These are phyloP conservation scores for Dryobotodes eremita DNA, from an alignment of 2,888 invertebrate genomes.

Conservation along the genomic window DNA sequence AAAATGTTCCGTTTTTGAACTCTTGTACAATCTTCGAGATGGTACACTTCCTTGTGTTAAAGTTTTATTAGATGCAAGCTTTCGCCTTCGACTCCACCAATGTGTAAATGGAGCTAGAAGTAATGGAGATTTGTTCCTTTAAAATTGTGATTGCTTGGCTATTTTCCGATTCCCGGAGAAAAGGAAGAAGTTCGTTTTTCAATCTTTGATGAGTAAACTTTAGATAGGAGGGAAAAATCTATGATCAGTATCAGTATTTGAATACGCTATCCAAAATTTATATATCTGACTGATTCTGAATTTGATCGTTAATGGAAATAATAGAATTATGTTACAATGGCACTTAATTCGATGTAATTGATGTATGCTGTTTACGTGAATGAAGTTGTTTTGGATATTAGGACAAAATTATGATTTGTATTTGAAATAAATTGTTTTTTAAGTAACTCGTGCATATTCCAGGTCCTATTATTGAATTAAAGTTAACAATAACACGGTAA, in stretches of 20 bases:
- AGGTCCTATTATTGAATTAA: not conserved
- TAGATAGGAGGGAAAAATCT: not conserved
- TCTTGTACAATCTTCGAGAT: conserved; percentile 39
- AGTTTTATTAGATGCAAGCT: conserved; percentile 57
- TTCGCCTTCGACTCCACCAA: conserved; percentile 27
- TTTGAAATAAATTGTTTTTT: conserved; percentile 23
- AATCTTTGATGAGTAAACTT: conserved; percentile 41
- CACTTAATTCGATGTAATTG: conserved; percentile 5
- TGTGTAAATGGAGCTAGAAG: conserved; percentile 37
- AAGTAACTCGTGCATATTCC: conserved; percentile 2
- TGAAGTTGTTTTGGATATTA: conserved; percentile 16
- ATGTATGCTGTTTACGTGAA: conserved; percentile 18
- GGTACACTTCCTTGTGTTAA: conserved; percentile 40
- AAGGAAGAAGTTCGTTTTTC: conserved; percentile 19
- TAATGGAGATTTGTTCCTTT: conserved; percentile 57
- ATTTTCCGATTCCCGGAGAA: conserved; percentile 21
- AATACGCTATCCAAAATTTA: conserved; percentile 4
- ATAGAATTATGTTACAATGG: conserved; percentile 18
- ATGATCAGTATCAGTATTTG: conserved; percentile 26
- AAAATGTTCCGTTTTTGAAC: conserved; percentile 45
- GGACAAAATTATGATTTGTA: not conserved
- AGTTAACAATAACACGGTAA: not conserved
- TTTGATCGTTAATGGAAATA: conserved; percentile 10
- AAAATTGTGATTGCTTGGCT: conserved; percentile 50
- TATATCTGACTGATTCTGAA: not conserved